Percentiles rank a stretch among this genome's conserved stretches.
Conservation (phyloP, 2,888 invertebrate genomes). For the Drosophila trichaetosa region DNA sequence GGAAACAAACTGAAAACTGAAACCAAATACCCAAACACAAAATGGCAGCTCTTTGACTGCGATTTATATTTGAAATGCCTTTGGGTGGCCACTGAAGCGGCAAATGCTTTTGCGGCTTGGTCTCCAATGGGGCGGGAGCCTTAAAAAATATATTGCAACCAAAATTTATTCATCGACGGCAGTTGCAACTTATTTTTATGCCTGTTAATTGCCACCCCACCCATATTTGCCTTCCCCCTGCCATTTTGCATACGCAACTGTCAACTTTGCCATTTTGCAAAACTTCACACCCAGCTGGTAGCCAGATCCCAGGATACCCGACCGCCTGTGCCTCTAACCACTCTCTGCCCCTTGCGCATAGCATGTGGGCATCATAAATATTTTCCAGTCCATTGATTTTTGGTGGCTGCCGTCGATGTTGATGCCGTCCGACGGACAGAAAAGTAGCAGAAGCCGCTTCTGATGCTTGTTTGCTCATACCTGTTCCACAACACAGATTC, state of each 20-base stretch:
- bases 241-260: slow-evolving; percentile 70
- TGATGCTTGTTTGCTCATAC: neutral
- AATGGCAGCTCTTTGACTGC: slow-evolving; percentile 50
- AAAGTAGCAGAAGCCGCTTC: slow-evolving; percentile 7
- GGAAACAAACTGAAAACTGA: slow-evolving; percentile 46
- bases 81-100: slow-evolving; percentile 66
- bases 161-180: slow-evolving; percentile 63
- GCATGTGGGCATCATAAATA: slow-evolving; percentile 75
- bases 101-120: slow-evolving; percentile 68
- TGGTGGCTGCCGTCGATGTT: slow-evolving; percentile 71
- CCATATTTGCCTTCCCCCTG: neutral
- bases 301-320: slow-evolving; percentile 14
- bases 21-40: slow-evolving; percentile 60
- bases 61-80: slow-evolving; percentile 69
- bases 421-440: slow-evolving; percentile 59
- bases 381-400: slow-evolving; percentile 79
- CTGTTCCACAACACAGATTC: slow-evolving; percentile 46
- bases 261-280: slow-evolving; percentile 74
- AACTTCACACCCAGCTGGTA: slow-evolving; percentile 63
- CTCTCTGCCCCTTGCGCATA: slow-evolving; percentile 7
- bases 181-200: slow-evolving; percentile 73
- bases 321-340: neutral
- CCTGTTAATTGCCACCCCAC: slow-evolving; percentile 62
- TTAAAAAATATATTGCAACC: slow-evolving; percentile 43
- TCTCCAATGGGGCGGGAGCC: slow-evolving; percentile 16